Percentiles rank a stretch among this genome's conserved stretches.
These are phyloP conservation scores for Erpornis zantholeuca DNA, from an alignment of 2,113 vertebrate genomes.

Conservation along the genomic window DNA sequence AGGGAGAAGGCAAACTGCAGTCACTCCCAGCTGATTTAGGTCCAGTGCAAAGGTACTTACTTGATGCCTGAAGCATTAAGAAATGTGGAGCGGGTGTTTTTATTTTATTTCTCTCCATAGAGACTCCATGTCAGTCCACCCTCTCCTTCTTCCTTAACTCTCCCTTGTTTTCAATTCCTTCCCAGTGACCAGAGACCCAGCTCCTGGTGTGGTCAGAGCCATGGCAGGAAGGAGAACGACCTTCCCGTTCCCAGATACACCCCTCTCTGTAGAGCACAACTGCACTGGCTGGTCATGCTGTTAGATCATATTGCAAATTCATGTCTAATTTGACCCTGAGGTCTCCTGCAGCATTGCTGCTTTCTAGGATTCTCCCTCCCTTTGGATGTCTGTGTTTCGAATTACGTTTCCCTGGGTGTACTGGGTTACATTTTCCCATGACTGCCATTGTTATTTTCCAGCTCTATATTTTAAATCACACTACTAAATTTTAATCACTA, in stretches of 20 bases:
- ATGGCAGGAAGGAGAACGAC: not conserved
- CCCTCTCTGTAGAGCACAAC: not conserved
- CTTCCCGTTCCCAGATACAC: not conserved
- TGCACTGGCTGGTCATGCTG: constrained; percentile 38
- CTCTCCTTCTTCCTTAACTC: not conserved
- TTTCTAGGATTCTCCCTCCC: constrained; percentile 63
- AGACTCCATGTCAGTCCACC: not conserved
- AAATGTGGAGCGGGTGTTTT: not conserved
- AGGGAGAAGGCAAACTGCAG: not conserved
- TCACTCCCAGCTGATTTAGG: not conserved
- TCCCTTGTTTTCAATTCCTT: not conserved
- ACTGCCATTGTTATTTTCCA: constrained; percentile 30
- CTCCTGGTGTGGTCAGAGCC: not conserved
- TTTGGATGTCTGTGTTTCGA: constrained; percentile 56
- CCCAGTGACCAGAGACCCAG: not conserved
- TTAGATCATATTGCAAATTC: constrained; percentile 56
- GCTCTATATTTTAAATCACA: constrained; percentile 16
- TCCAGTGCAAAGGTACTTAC: not conserved
- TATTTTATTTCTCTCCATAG: not conserved
- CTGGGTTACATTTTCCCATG: constrained; percentile 64
- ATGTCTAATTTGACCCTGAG: constrained; percentile 56
- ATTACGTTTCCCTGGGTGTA: constrained; percentile 38
- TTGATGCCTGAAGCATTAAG: not conserved
- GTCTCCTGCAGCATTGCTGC: constrained; percentile 25
- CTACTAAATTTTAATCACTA: not conserved